These are phyloP conservation scores for Lemur catta DNA, from an alignment of 2,797 vertebrate genomes.

Conservation along the genomic window DNA sequence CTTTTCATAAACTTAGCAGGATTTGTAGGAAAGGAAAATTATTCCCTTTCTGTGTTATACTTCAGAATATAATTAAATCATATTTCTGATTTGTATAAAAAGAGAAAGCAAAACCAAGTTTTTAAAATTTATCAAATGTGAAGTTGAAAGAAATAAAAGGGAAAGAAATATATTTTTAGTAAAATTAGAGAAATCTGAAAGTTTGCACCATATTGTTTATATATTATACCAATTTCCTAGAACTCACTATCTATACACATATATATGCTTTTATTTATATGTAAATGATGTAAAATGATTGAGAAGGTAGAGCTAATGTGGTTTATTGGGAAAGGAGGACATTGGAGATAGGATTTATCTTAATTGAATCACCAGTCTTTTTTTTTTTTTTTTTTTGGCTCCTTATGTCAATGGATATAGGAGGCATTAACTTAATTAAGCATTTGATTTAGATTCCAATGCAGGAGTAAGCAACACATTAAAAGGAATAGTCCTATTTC, in stretches of 20 bases:
- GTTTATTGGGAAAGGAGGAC: neutral
- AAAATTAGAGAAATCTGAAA: conserved; percentile 9
- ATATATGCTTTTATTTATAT: neutral
- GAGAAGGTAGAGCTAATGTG: neutral
- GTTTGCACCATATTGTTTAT: neutral
- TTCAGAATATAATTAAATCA: neutral
- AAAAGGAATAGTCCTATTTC: neutral
- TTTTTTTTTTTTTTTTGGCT: neutral
- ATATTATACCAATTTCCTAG: neutral
- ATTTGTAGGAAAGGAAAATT: neutral
- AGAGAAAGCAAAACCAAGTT: neutral
- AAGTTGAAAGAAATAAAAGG: neutral
- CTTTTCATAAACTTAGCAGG: neutral
- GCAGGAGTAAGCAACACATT: neutral
- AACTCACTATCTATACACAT: neutral
- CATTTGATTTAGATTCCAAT: neutral
- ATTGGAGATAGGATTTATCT: neutral
- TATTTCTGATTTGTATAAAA: neutral
- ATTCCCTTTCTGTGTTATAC: conserved; percentile 6
- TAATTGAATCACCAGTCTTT: neutral
- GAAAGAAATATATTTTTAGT: neutral
- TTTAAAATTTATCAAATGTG: neutral
- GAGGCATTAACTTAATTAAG: neutral
- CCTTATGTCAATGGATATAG: neutral
- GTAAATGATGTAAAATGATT: neutral